Conservation (phyloP, 1,140 invertebrate species). For the Meloidogyne chitwoodi region DNA sequence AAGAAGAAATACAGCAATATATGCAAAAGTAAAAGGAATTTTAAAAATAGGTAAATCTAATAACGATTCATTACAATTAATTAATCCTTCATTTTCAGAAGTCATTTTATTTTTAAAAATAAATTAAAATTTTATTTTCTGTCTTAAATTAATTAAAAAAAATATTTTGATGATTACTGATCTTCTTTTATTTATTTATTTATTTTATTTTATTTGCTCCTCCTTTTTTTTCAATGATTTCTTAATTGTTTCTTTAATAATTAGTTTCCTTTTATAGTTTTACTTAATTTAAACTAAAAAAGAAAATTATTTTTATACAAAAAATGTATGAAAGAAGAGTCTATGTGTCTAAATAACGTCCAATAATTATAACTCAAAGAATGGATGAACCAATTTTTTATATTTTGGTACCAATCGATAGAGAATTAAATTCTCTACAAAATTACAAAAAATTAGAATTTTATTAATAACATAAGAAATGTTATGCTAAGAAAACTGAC, state of each 20-base stretch:
- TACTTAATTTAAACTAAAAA: background rate
- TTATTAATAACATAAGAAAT: background rate
- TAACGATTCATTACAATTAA: background rate
- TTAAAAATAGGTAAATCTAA: constrained; percentile 18
- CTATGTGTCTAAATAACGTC: background rate
- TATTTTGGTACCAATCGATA: background rate
- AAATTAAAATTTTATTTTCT: background rate
- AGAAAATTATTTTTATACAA: background rate
- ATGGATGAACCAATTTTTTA: background rate
- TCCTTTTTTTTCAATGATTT: background rate
- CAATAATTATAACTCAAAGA: background rate
- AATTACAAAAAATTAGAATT: background rate
- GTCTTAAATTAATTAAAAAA: background rate
- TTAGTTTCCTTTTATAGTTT: background rate
- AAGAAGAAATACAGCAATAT: constrained; percentile 23
- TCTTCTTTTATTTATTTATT: background rate
- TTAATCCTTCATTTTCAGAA: background rate
- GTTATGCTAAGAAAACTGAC: background rate
- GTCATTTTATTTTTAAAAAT: background rate
- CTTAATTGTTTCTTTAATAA: background rate
- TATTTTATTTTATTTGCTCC: background rate
- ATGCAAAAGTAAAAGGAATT: constrained; percentile 22
- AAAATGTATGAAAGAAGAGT: background rate
- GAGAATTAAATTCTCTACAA: background rate
- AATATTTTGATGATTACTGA: background rate